Conservation (phyloP, 2,888 invertebrate species). For the Molorchus minor region DNA sequence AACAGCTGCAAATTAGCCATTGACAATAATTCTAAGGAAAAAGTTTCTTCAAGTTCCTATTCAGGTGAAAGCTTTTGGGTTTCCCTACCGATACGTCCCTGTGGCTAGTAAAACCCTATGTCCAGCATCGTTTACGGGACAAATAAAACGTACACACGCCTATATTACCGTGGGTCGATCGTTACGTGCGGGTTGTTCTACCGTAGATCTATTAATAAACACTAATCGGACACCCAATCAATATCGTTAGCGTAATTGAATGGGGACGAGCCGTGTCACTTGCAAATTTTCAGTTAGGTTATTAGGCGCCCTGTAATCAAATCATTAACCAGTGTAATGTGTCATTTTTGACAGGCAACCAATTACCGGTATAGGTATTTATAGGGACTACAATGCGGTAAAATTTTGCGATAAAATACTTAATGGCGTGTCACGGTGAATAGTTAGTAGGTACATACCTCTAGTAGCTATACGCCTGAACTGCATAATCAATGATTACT, state of each 20-base stretch:
- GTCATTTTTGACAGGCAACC: constrained; percentile 7
- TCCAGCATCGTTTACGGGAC: constrained; percentile 2
- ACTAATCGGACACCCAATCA: constrained; percentile 20
- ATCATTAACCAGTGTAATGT: constrained; percentile 10
- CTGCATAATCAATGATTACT: not conserved
- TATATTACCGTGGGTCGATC: constrained; percentile 2
- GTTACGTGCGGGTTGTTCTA: constrained; percentile 21
- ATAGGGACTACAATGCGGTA: not conserved
- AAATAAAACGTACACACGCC: not conserved
- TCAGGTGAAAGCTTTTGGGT: too few species aligned
- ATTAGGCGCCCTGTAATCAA: constrained; percentile 5
- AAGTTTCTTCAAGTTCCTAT: too few species aligned
- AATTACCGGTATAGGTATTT: constrained; percentile 1
- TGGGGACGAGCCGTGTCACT: constrained; percentile 12
- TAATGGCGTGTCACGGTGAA: not conserved
- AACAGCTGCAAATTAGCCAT: too few species aligned
- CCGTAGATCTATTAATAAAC: constrained; percentile 29
- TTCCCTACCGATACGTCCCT: too few species aligned
- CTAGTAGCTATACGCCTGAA: constrained; percentile 6
- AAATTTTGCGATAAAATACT: constrained; percentile 1
- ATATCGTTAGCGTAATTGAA: constrained; percentile 24
- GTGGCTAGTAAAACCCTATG: too few species aligned
- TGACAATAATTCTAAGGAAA: too few species aligned
- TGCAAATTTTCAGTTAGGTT: constrained; percentile 18
- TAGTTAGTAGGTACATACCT: not conserved